phyloP scores from a whole-genome alignment of 1,140 invertebrate species.

The Sminthurides bifidus region DNA sequence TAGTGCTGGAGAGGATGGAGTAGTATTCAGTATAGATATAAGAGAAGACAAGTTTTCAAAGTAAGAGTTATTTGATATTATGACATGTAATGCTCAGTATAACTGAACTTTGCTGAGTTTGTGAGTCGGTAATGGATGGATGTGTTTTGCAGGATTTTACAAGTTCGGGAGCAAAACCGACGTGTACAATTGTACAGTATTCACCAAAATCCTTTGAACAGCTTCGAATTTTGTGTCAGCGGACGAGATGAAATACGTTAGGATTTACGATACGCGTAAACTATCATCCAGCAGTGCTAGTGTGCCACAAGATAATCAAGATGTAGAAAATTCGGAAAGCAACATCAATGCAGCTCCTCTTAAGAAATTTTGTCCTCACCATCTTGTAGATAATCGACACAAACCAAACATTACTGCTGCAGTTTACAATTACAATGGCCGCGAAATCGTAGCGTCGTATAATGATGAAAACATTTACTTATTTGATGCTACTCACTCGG shows the following conservation, averaged over 20 bases:
- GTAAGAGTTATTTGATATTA: neutral
- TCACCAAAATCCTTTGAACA: slow-evolving; percentile 63
- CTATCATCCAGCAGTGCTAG: slow-evolving; percentile 5
- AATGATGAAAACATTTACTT: slow-evolving; percentile 89
- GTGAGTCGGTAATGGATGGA: no score
- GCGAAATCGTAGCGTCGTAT: slow-evolving; percentile 80
- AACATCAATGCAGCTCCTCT: slow-evolving; percentile 34
- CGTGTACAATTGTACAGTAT: slow-evolving; percentile 74
- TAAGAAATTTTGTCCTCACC: slow-evolving; percentile 47
- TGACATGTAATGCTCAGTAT: neutral
- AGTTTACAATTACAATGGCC: slow-evolving; percentile 81
- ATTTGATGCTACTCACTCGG: slow-evolving; percentile 56
- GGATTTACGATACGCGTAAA: slow-evolving; percentile 59
- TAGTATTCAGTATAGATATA: slow-evolving; percentile 69
- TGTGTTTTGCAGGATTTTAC: slow-evolving; percentile 47
- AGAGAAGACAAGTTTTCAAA: slow-evolving; percentile 46
- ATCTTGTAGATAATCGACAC: slow-evolving; percentile 39
- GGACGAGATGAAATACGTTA: slow-evolving; percentile 49
- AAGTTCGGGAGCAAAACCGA: slow-evolving; percentile 47
- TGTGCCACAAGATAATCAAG: neutral
- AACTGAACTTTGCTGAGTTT: slow-evolving; percentile 3
- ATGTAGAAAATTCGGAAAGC: neutral
- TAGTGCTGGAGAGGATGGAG: slow-evolving; percentile 77
- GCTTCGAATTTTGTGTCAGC: slow-evolving; percentile 66
- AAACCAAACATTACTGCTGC: slow-evolving; percentile 65